Evolutionary conservation across 2,888 invertebrate genomes (phyloP), one percentile per base, ranked within the genome.

Genomic region (Sipha maydis): DNA sequence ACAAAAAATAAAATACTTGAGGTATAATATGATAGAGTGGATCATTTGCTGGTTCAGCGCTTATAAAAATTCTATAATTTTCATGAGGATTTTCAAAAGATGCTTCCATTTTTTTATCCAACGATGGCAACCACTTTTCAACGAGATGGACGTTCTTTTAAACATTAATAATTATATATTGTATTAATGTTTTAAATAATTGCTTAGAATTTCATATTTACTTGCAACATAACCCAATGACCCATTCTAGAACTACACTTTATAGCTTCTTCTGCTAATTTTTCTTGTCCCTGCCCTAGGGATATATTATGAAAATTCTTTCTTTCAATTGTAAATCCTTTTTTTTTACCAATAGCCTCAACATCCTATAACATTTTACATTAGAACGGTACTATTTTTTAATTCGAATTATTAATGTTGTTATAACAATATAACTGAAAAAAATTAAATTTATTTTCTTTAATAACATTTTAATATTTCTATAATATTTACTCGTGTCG

Each of bases 291-390:
- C 92, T 98, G 98, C 0, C 98, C 98, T 67, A 98, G 92, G 0
- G 98, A 98, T 5, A 98, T 96, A 91, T 97, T 98, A 92, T 98
- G 97, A 92, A 98, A 97, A 91, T 97, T 98, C 90, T 94, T 94
- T 90, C 94, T 94, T 90, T 97, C 96, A 19, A 94, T 93, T 0
- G 96, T 95, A 91, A 95, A 97, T 25, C 97, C 97, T 85, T 97
- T 90, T 91, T 94, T 95, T 90, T 95, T 95, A 0, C 98, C 98
- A 41, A 97, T 92, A 90, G 94, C 95, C 92, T 98, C 98, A 0
- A 98, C 95, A 92, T 98, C 98, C 94, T 94, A 69, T 61, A 76
- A 48, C n/a, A 80, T n/a, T 41, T 69, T n/a, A 54, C 7, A 25
- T 48, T 21, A 71, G 25, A 41, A 17, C 48, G 1, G 11, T 31